Conservation (phyloP, 2,888 invertebrate genomes). For the Rugalucina vietnamica region DNA sequence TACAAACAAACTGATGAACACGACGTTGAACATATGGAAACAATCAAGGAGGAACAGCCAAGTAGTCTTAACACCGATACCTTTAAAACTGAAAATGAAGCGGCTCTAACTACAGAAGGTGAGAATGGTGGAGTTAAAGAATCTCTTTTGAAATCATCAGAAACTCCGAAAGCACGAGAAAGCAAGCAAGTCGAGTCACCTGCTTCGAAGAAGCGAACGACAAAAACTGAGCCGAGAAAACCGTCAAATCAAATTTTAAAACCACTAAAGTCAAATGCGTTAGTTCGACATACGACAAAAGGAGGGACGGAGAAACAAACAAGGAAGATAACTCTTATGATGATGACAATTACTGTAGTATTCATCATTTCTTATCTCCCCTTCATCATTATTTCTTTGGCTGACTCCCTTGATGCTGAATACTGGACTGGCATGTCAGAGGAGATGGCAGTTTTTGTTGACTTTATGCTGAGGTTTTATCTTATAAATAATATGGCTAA, state of each 20-base stretch:
- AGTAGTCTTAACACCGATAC: too few relatives aligned
- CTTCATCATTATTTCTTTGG: constrained; percentile 48
- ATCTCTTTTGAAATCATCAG: background rate
- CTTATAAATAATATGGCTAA: constrained; percentile 62
- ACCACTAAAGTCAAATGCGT: constrained; percentile 8
- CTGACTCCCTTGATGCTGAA: constrained; percentile 28
- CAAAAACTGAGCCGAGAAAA: background rate
- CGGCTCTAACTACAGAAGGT: background rate
- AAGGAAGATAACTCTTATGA: constrained; percentile 63
- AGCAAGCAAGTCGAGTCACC: background rate
- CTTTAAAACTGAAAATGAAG: too few relatives aligned
- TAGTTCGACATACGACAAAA: constrained; percentile 35
- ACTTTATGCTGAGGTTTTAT: constrained; percentile 53
- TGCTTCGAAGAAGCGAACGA: background rate
- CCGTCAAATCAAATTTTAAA: background rate
- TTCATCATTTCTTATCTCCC: constrained; percentile 60
- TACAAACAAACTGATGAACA: background rate
- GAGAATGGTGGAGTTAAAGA: background rate
- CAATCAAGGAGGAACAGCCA: background rate
- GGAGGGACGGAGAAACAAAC: constrained; percentile 55
- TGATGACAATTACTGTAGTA: constrained; percentile 60
- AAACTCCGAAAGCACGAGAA: background rate
- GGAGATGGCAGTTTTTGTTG: constrained; percentile 16
- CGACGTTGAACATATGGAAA: background rate
- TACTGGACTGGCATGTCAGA: constrained; percentile 41